Evolutionary conservation across 2,888 invertebrate genomes (phyloP).

Genomic region (Agrypnus murinus): DNA sequence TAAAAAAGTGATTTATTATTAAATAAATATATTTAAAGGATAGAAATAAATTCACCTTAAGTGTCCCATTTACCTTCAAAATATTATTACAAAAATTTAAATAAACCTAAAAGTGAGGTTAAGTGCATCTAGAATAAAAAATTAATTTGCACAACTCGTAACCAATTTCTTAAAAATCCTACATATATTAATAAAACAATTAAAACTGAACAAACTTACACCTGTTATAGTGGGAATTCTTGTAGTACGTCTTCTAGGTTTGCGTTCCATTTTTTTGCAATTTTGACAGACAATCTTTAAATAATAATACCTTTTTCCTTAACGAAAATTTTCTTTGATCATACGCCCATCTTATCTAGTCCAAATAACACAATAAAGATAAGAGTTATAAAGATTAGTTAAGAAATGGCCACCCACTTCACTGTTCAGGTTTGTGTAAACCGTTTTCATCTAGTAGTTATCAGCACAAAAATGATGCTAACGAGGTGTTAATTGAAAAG

Average conservation of each 20-base stretch:
- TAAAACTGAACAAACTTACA: constrained; percentile 44
- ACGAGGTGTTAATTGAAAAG: neutral
- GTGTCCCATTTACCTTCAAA: neutral
- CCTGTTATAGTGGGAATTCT: constrained; percentile 40
- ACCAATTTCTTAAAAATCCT: too few relatives aligned
- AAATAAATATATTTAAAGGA: neutral
- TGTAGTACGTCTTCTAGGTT: constrained; percentile 16
- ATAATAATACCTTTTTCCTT: too few relatives aligned
- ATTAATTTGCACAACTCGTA: too few relatives aligned
- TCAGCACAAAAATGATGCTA: too few relatives aligned
- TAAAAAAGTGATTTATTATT: constrained; percentile 7
- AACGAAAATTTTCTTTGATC: constrained; percentile 8
- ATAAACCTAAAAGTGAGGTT: neutral
- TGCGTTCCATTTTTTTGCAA: constrained; percentile 25
- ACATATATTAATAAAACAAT: too few relatives aligned
- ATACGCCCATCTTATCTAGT: constrained; percentile 34
- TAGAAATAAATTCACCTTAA: neutral
- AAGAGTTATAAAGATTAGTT: constrained; percentile 32
- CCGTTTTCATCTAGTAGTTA: neutral
- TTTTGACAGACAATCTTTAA: neutral
- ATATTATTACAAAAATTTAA: neutral
- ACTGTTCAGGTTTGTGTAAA: too few relatives aligned
- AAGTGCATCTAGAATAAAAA: neutral
- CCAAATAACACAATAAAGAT: constrained; percentile 31
- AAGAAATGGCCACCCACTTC: neutral